Evolutionary conservation across 2,797 vertebrate species (phyloP).

Genomic region (Acanthurus lineatus): DNA sequence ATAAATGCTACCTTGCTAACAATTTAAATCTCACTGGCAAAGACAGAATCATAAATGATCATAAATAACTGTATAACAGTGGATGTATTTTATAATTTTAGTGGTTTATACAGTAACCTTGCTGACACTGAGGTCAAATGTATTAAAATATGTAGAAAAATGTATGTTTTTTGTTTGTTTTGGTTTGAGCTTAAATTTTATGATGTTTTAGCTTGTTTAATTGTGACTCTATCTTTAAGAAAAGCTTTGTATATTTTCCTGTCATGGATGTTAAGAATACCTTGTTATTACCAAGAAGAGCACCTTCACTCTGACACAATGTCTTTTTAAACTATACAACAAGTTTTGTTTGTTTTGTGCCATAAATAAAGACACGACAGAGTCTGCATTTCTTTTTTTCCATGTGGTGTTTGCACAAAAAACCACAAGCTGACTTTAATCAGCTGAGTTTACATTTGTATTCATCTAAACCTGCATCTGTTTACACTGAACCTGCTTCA

Average conservation of each 20-base stretch:
- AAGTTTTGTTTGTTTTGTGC: neutral
- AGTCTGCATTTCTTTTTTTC: conserved; percentile 4
- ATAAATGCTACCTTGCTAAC: neutral
- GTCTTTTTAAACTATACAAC: neutral
- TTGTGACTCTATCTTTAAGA: neutral
- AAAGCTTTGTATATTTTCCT: neutral
- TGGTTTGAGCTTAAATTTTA: neutral
- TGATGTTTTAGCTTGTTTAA: neutral
- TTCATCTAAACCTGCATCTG: conserved; percentile 3
- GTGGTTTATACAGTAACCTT: neutral
- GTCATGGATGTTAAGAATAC: neutral
- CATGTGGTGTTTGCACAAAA: conserved; percentile 30
- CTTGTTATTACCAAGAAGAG: neutral
- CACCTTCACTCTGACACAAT: neutral
- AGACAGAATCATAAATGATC: neutral
- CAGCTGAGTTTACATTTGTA: conserved; percentile 4
- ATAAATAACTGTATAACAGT: conserved; percentile 9
- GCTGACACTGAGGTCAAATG: no score
- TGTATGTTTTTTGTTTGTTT: neutral
- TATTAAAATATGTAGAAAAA: neutral
- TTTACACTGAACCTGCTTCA: neutral
- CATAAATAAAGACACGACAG: conserved; percentile 11
- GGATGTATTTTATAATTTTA: neutral
- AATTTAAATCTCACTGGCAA: neutral
- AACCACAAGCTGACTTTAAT: conserved; percentile 17